A percentile compares a stretch with the other conserved stretches of the same genome.
These are phyloP conservation scores for Neuroterus valhalla DNA, from an alignment of 1,140 invertebrate species.

Conservation along the genomic window DNA sequence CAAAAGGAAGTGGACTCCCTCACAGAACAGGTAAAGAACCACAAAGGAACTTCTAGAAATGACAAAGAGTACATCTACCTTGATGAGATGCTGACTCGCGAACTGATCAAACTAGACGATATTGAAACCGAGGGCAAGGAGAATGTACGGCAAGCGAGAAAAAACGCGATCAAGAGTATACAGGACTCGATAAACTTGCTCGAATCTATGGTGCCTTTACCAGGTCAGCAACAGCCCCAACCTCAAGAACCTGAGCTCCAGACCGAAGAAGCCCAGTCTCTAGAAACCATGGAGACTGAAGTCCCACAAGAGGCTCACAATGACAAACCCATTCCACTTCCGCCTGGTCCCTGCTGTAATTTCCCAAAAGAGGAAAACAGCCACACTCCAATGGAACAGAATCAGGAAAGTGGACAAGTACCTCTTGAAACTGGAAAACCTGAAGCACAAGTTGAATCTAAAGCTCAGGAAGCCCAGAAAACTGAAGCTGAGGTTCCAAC, in stretches of 20 bases:
- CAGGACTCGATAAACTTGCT: conserved; percentile 89
- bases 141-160: conserved; percentile 88
- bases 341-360: conserved; percentile 37
- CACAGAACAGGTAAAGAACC: conserved; percentile 86
- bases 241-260: neutral
- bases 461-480: neutral
- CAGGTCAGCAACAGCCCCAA: conserved; percentile 48
- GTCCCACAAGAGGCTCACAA: conserved; percentile 24
- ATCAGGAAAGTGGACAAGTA: neutral
- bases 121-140: conserved; percentile 94
- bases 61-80: conserved; percentile 92
- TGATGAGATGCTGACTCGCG: conserved; percentile 96
- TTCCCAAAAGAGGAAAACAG: neutral
- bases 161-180: conserved; percentile 91
- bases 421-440: neutral
- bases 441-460: neutral
- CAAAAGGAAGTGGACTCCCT: conserved; percentile 87
- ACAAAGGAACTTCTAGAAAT: conserved; percentile 81
- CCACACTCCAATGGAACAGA: neutral
- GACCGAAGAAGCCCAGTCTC: neutral
- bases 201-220: conserved; percentile 79
- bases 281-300: conserved; percentile 42
- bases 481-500: neutral
- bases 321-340: conserved; percentile 46
- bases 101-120: conserved; percentile 92